Evolutionary conservation across 2,113 vertebrate species (phyloP).

Genomic region (Pseudopipra pipra): DNA sequence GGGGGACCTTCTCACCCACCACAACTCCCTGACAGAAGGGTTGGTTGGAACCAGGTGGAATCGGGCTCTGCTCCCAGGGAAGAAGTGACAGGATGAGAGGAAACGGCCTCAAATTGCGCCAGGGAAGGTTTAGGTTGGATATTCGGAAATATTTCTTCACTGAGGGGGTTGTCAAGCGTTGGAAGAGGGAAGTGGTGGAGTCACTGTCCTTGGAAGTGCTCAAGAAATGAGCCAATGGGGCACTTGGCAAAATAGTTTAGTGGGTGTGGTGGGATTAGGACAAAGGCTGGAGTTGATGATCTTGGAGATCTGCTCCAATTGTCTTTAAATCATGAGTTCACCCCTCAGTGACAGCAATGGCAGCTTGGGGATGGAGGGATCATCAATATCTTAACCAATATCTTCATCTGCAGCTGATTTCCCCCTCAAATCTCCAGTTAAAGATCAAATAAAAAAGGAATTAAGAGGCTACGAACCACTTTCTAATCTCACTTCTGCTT

Average conservation of each 20-base stretch:
- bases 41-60: not conserved
- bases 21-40: not conserved
- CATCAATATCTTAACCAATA: fast-evolving
- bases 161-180: not conserved
- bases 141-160: not conserved
- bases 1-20: fast-evolving
- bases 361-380: not conserved
- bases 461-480: not conserved
- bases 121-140: not conserved
- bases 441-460: not conserved
- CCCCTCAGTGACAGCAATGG: not conserved
- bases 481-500: not conserved
- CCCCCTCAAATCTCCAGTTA: not conserved
- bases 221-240: not conserved
- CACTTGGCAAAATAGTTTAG: not conserved
- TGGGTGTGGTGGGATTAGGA: not conserved
- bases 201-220: not conserved
- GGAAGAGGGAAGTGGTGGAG: not conserved
- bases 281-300: not conserved
- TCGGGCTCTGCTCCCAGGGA: fast-evolving
- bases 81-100: not conserved
- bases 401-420: not conserved
- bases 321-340: not conserved
- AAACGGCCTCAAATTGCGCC: fast-evolving
- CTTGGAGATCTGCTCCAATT: not conserved